These are phyloP conservation scores for Sigmodon hispidus DNA, from an alignment of 2,113 vertebrate species.

Conservation along the genomic window DNA sequence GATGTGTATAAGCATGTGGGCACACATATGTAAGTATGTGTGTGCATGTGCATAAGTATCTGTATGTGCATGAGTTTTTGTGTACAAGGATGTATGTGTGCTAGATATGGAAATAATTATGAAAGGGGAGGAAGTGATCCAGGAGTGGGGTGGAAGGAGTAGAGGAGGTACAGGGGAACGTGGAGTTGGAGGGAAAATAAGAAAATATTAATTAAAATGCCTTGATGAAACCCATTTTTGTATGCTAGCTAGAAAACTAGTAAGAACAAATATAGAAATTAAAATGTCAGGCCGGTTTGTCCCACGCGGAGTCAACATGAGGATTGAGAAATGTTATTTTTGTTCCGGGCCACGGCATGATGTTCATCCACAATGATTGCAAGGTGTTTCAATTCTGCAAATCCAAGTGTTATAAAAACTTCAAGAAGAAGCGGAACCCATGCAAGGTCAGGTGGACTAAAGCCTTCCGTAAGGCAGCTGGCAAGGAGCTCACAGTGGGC, in stretches of 20 bases:
- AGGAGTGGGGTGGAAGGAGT: background rate
- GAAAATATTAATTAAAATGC: background rate
- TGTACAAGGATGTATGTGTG: background rate
- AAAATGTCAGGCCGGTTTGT: too few relatives aligned
- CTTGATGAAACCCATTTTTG: background rate
- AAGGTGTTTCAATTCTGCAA: too few relatives aligned
- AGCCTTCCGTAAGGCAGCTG: too few relatives aligned
- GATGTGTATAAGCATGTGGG: background rate
- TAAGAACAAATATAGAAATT: background rate
- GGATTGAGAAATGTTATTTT: too few relatives aligned
- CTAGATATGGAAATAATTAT: too few relatives aligned
- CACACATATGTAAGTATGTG: background rate
- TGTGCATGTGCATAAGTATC: background rate
- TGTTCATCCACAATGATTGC: too few relatives aligned
- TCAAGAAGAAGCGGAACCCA: too few relatives aligned
- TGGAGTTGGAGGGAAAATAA: background rate
- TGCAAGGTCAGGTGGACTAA: too few relatives aligned
- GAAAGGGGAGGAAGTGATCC: background rate
- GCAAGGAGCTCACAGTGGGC: too few relatives aligned
- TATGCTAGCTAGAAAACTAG: background rate
- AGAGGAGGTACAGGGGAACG: background rate
- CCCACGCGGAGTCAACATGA: too few relatives aligned
- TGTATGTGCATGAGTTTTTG: background rate
- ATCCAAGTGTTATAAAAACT: too few relatives aligned
- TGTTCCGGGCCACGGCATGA: too few relatives aligned